Percentiles rank a stretch among this genome's conserved stretches.
Conservation (phyloP, 2,888 invertebrate species). For the Digitonthophagus gazella region DNA sequence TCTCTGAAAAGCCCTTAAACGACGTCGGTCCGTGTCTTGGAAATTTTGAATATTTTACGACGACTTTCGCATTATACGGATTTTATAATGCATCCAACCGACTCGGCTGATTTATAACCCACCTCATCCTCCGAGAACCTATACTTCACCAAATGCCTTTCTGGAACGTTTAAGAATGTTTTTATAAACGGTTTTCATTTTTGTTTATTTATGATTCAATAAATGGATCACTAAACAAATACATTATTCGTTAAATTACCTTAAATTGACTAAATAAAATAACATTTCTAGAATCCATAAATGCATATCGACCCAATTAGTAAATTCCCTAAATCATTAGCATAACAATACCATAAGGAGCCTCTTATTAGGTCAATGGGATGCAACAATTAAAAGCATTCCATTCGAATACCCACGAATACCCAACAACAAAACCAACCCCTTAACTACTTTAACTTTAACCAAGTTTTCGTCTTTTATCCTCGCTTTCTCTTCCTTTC, state of each 20-base stretch:
- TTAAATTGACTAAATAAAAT: too few relatives aligned
- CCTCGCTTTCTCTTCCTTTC: background rate
- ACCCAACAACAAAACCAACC: background rate
- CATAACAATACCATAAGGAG: background rate
- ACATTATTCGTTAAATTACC: too few relatives aligned
- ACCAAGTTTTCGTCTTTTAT: background rate
- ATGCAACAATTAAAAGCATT: background rate
- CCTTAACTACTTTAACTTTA: background rate
- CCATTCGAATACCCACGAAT: background rate
- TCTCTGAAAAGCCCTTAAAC: background rate
- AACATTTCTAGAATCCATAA: background rate
- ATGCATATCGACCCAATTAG: background rate
- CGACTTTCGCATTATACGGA: constrained; percentile 4
- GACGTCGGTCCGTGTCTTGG: background rate
- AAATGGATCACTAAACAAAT: too few relatives aligned
- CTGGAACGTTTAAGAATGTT: too few relatives aligned
- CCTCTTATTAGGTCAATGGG: background rate
- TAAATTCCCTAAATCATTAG: background rate
- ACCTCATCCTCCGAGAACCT: too few relatives aligned
- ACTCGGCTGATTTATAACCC: constrained; percentile 2
- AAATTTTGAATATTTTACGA: constrained; percentile 10
- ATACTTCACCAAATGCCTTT: too few relatives aligned
- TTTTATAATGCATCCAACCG: constrained; percentile 1
- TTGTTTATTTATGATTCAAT: too few relatives aligned
- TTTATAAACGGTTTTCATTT: too few relatives aligned